These are phyloP conservation scores for Psococerastis gibbosa DNA, from an alignment of 2,888 invertebrate species.

Conservation along the genomic window DNA sequence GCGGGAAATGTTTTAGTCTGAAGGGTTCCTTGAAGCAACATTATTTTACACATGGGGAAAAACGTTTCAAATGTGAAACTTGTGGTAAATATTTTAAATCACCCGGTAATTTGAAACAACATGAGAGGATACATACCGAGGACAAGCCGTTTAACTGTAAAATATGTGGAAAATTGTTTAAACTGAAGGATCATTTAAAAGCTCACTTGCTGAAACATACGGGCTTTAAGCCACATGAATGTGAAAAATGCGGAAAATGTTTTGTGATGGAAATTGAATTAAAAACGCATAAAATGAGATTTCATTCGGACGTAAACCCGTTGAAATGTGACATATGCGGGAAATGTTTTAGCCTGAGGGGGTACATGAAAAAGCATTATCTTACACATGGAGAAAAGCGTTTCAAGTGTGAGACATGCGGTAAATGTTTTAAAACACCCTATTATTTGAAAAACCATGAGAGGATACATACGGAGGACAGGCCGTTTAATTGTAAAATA, in stretches of 20 bases:
- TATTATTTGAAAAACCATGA: background rate
- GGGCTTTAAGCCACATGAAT: too few relatives aligned
- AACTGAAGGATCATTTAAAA: too few relatives aligned
- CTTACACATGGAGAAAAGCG: background rate
- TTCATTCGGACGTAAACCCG: too few relatives aligned
- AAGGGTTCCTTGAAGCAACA: background rate
- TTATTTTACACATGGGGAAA: background rate
- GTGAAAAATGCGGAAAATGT: too few relatives aligned
- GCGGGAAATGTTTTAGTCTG: background rate
- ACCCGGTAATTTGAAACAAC: background rate
- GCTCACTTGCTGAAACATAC: too few relatives aligned
- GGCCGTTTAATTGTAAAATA: background rate
- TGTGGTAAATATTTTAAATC: background rate
- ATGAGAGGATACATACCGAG: background rate
- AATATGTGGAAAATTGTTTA: background rate
- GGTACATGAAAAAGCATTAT: background rate
- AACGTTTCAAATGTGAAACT: background rate
- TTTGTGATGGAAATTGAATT: too few relatives aligned
- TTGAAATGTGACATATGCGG: background rate
- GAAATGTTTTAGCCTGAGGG: background rate
- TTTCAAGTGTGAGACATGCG: background rate
- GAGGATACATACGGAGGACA: background rate
- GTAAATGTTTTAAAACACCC: background rate
- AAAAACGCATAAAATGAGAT: too few relatives aligned
- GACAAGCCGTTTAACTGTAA: background rate